Conservation (phyloP, 2,888 invertebrate genomes). For the Hydroisotoma schaefferi region DNA sequence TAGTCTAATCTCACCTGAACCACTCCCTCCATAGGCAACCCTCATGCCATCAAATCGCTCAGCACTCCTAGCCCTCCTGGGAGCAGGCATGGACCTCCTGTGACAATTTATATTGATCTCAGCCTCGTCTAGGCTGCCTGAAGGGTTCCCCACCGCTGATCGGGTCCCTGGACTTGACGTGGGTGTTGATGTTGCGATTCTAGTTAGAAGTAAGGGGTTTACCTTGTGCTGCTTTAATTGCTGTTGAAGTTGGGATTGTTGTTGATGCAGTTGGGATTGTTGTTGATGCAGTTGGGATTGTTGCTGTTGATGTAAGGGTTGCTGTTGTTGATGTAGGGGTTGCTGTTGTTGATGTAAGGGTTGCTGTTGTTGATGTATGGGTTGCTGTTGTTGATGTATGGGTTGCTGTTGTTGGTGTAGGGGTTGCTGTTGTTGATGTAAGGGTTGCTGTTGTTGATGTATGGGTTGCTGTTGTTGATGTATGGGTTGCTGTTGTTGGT, state of each 20-base stretch:
- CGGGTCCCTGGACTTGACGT: neutral
- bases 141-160: slow-evolving; percentile 13
- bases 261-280: slow-evolving; percentile 14
- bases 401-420: slow-evolving; percentile 1
- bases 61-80: slow-evolving; percentile 48
- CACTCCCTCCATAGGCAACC: slow-evolving; percentile 35
- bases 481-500: neutral
- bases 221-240: slow-evolving; percentile 19
- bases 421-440: neutral
- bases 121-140: slow-evolving; percentile 44
- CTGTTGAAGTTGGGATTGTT: slow-evolving; percentile 10
- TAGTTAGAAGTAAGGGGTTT: no score
- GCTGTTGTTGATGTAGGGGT: neutral
- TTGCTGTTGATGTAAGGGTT: neutral
- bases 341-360: neutral
- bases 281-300: slow-evolving; percentile 16
- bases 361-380: neutral
- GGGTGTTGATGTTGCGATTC: neutral
- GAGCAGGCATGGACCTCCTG: slow-evolving; percentile 42
- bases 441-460: neutral
- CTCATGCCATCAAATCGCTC: slow-evolving; percentile 50
- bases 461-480: neutral
- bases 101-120: slow-evolving; percentile 42
- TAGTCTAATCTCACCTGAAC: slow-evolving; percentile 35
- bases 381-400: neutral